Evolutionary conservation across 2,113 vertebrate genomes (phyloP).

Genomic region (Bolborhynchus lineola): DNA sequence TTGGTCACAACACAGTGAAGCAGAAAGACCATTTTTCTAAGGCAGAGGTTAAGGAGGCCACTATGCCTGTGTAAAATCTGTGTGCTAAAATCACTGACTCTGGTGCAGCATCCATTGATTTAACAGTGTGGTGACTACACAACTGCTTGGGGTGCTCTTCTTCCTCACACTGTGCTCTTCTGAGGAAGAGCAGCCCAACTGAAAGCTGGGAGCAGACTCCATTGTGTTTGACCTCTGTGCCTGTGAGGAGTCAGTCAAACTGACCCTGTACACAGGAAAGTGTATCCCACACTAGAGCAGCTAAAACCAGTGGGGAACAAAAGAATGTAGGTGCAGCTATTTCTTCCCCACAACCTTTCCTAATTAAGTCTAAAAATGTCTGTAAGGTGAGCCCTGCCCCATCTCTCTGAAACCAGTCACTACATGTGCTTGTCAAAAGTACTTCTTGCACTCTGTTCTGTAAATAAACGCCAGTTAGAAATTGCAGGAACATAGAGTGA

Average conservation of each 20-base stretch:
- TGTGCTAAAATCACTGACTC: neutral
- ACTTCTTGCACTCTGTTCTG: neutral
- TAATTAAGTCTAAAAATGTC: conserved; percentile 37
- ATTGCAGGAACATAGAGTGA: neutral
- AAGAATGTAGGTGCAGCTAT: conserved; percentile 71
- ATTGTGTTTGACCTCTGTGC: conserved; percentile 15
- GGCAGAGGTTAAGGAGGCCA: neutral
- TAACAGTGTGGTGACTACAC: neutral
- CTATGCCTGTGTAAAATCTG: neutral
- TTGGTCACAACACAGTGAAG: neutral
- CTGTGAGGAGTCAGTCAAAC: conserved; percentile 37
- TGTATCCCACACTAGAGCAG: conserved; percentile 26
- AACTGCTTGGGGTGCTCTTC: neutral
- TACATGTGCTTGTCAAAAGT: conserved; percentile 35
- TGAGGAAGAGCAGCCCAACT: neutral
- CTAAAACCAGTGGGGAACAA: conserved; percentile 53
- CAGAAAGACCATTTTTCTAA: neutral
- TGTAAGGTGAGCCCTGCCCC: conserved; percentile 22
- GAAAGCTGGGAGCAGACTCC: neutral
- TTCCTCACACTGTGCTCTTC: neutral
- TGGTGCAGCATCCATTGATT: neutral
- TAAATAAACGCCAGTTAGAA: neutral
- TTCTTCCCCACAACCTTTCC: conserved; percentile 12
- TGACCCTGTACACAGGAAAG: conserved; percentile 40
- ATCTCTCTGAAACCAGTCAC: conserved; percentile 44